Percentiles rank a stretch among this genome's conserved stretches.
Conservation (phyloP, 2,113 vertebrate genomes). For the Callipepla squamata region DNA sequence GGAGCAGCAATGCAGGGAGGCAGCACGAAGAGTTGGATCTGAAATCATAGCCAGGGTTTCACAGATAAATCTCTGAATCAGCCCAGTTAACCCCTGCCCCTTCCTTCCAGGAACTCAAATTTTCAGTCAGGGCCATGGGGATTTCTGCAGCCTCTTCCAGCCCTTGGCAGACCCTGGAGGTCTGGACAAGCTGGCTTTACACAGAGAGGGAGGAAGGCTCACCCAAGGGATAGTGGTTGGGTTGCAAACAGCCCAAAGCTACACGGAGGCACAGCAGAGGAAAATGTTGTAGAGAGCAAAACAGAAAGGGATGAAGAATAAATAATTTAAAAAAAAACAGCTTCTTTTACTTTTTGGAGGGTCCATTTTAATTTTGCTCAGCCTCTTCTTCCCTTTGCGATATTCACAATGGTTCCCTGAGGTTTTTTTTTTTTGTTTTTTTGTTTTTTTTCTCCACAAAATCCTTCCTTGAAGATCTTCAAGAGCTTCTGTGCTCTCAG, state of each 20-base stretch:
- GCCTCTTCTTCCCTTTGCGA: background rate
- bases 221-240: background rate
- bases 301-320: background rate
- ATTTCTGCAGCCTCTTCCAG: background rate
- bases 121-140: background rate
- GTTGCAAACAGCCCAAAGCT: background rate
- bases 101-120: background rate
- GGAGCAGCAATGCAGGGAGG: background rate
- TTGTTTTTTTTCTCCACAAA: background rate
- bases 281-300: background rate
- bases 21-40: background rate
- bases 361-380: background rate
- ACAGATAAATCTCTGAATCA: background rate
- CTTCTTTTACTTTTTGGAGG: background rate
- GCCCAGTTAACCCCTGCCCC: background rate
- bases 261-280: rapidly evolving
- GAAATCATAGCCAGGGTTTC: background rate
- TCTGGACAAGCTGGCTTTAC: background rate
- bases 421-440: background rate
- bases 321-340: background rate
- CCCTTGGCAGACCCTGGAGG: background rate
- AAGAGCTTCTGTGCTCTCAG: background rate
- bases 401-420: background rate
- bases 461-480: background rate
- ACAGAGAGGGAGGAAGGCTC: background rate